These are phyloP conservation scores for Ormyrus pomaceus DNA, from an alignment of 2,888 invertebrate genomes.

Conservation along the genomic window DNA sequence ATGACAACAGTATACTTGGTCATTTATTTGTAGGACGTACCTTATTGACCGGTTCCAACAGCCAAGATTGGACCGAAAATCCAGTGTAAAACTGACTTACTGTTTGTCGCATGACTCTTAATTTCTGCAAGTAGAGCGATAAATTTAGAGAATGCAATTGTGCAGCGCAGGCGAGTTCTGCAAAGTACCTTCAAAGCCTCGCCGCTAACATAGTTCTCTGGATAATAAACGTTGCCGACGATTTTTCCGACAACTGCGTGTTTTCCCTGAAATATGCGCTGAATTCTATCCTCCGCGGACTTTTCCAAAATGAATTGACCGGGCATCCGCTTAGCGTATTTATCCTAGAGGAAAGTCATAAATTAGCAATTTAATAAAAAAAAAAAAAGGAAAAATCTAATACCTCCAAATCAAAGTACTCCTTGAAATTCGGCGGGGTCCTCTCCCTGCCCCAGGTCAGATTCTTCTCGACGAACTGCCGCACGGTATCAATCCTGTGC, in stretches of 20 bases:
- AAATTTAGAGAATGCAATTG: no score
- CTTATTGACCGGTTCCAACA: constrained; percentile 64
- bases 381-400: not conserved
- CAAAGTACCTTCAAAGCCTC: constrained; percentile 63
- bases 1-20: not conserved
- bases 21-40: constrained; percentile 57
- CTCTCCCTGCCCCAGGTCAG: constrained; percentile 67
- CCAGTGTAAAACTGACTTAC: constrained; percentile 63
- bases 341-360: constrained; percentile 59
- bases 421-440: constrained; percentile 61
- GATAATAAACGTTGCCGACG: constrained; percentile 66
- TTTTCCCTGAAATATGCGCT: constrained; percentile 62
- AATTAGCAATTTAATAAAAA: not conserved
- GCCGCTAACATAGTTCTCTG: constrained; percentile 61
- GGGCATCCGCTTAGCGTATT: constrained; percentile 61
- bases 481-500: constrained; percentile 66
- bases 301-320: constrained; percentile 58
- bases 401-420: constrained; percentile 66
- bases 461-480: constrained; percentile 68
- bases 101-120: constrained; percentile 66
- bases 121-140: constrained; percentile 58
- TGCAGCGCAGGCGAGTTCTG: no score
- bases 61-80: constrained; percentile 70
- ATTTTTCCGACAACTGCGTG: constrained; percentile 67
- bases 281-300: constrained; percentile 54